phyloP scores from a whole-genome alignment of 2,113 vertebrate genomes.

The western clawed frog (Xenopus tropicalis) region DNA sequence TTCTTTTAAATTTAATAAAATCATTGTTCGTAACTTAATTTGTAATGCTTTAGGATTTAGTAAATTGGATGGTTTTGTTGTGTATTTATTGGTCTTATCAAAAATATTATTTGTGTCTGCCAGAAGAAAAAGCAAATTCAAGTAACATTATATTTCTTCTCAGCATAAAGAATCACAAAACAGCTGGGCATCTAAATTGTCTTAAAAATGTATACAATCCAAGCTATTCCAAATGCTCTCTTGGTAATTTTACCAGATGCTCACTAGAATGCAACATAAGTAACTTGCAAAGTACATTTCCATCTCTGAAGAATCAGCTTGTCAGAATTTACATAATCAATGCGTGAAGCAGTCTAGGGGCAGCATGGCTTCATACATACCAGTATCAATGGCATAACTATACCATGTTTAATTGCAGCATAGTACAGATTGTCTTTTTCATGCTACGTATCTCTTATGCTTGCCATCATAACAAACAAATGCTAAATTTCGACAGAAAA shows the following conservation, averaged over 20 bases:
- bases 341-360: slow-evolving; percentile 13
- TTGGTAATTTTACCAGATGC: slow-evolving; percentile 45
- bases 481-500: slow-evolving; percentile 56
- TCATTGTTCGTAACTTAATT: too few species aligned
- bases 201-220: slow-evolving; percentile 23
- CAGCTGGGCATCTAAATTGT: slow-evolving; percentile 23
- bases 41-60: too few species aligned
- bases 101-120: too few species aligned
- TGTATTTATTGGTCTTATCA: too few species aligned
- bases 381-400: slow-evolving; percentile 28
- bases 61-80: too few species aligned
- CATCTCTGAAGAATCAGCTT: slow-evolving; percentile 21
- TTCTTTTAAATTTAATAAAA: too few species aligned
- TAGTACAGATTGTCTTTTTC: slow-evolving; percentile 41
- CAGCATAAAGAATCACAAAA: slow-evolving; percentile 21
- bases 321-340: slow-evolving; percentile 24
- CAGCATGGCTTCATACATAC: slow-evolving; percentile 28
- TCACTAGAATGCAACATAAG: background rate
- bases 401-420: slow-evolving; percentile 37
- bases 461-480: slow-evolving; percentile 49
- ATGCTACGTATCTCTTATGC: slow-evolving; percentile 30
- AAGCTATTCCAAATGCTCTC: slow-evolving; percentile 43
- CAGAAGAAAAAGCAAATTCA: too few species aligned
- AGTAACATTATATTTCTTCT: too few species aligned
- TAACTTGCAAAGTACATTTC: slow-evolving; percentile 39